phyloP scores from a whole-genome alignment of 2,797 vertebrate species.

The Trachops cirrhosus region DNA sequence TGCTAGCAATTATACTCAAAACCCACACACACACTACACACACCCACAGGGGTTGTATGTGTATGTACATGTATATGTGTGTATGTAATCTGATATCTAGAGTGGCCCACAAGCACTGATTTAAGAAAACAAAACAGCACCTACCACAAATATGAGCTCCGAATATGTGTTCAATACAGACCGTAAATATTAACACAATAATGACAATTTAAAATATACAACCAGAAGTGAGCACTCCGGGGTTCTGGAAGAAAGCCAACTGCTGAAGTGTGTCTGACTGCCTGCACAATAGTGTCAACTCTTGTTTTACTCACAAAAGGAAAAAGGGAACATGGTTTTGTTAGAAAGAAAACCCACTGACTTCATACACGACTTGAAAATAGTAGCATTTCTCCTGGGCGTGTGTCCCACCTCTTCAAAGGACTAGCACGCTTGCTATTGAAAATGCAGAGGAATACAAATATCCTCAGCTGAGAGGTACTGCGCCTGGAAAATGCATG shows the following conservation, averaged over 20 bases:
- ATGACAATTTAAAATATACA: slow-evolving; percentile 21
- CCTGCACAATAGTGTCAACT: slow-evolving; percentile 31
- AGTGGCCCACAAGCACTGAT: background rate
- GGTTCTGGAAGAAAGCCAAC: slow-evolving; percentile 42
- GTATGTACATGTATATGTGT: no score
- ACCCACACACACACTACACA: background rate
- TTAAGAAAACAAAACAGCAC: slow-evolving; percentile 27
- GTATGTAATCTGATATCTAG: background rate
- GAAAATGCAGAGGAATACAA: slow-evolving; percentile 4
- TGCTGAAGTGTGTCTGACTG: slow-evolving; percentile 7
- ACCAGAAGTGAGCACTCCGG: slow-evolving; percentile 2
- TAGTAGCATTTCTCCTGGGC: slow-evolving; percentile 21
- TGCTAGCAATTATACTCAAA: background rate
- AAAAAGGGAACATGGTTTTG: background rate
- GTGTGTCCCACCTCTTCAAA: slow-evolving; percentile 33
- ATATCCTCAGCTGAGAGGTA: background rate
- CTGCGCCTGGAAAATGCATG: background rate
- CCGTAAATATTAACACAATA: slow-evolving; percentile 62
- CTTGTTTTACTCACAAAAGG: slow-evolving; percentile 44
- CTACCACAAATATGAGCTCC: background rate
- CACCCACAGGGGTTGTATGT: background rate
- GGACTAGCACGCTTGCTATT: background rate
- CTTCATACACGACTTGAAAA: slow-evolving; percentile 28
- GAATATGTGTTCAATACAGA: slow-evolving; percentile 35
- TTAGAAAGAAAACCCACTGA: slow-evolving; percentile 45